phyloP scores from a whole-genome alignment of 2,888 invertebrate species.

The Eulithis prunata region DNA sequence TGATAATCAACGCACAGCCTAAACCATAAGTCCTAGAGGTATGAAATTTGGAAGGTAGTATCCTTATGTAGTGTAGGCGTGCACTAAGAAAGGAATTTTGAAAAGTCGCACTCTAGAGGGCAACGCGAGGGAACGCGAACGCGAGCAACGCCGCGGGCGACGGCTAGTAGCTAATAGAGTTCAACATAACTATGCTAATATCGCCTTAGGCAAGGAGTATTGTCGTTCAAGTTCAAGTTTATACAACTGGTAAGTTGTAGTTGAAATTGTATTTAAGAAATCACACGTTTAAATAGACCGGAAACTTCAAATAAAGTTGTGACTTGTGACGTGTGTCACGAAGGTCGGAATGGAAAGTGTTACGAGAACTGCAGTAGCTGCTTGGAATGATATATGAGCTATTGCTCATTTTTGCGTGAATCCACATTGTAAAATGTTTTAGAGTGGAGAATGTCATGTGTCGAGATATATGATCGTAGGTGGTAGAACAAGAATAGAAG shows the following conservation, averaged over 20 bases:
- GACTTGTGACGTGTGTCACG: constrained; percentile 19
- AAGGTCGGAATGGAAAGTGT: constrained; percentile 35
- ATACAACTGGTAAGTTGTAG: constrained; percentile 29
- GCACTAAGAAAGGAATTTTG: no score
- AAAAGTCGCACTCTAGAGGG: no score
- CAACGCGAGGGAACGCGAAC: no score
- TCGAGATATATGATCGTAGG: not conserved
- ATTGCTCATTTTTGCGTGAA: not conserved
- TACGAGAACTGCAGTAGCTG: constrained; percentile 9
- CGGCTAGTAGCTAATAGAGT: constrained; percentile 25
- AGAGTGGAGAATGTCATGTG: not conserved
- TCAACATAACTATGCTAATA: constrained; percentile 29
- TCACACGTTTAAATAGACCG: constrained; percentile 1
- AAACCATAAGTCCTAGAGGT: no score
- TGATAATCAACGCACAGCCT: no score
- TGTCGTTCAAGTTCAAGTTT: constrained; percentile 42
- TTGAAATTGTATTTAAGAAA: constrained; percentile 6
- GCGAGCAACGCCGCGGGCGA: no score
- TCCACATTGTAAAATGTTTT: not conserved
- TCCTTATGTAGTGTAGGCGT: no score
- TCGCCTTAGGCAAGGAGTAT: constrained; percentile 34
- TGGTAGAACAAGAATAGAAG: not conserved
- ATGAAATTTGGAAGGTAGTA: no score
- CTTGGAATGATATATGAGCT: constrained; percentile 17
- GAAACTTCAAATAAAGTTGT: constrained; percentile 17